Evolutionary conservation across 2,797 vertebrate genomes (phyloP), one percentile per base, ranked within the genome.

Genomic region (Betta splendens): DNA sequence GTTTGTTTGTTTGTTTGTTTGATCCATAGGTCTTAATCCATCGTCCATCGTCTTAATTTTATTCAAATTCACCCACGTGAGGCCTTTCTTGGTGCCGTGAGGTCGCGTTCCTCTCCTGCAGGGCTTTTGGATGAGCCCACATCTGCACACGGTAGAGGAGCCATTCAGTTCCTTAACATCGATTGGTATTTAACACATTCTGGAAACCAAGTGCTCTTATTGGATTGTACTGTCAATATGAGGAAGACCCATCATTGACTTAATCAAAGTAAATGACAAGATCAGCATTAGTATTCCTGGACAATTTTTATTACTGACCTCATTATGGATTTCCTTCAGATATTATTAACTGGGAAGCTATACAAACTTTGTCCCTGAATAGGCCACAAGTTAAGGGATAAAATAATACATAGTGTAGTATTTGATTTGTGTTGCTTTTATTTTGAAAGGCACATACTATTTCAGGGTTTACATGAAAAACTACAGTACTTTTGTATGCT

Each of bases 111-210:
- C 9, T 11, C 16, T 48, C 28, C 8, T 21, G 36, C 23, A 20
- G 29, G 29, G 21, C 32, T 18, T 52, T 45, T 47, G 10, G 38
- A 31, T 60, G 9, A 22, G 40, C 20, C 21, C 23, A 4, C 5
- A 21, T 20, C 11, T 28, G 17, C 7, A 38, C 59, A 16, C 25
- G 9, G 21, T 10, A 6, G 13, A 40, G 5, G 17, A 33, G 22
- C n/a, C 15, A 3, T 36, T 37, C 21, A 16, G 17, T 44, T 32
- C 22, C 18, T 43, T 52, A 3, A 2, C 32, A 51, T 25, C 38
- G 49, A 59, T 11, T 32, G 17, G 10, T 46, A 25, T 33, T 49
- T 36, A 53, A 31, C 23, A 42, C 23, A 45, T 63, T 50, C 36
- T 50, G 20, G 23, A 32, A 39, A 26, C 10, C 57, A 49, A 28